Percentiles rank a stretch among this genome's conserved stretches.
These are phyloP conservation scores for Myotis findleyi DNA, from an alignment of 2,797 vertebrate species.

Conservation along the genomic window DNA sequence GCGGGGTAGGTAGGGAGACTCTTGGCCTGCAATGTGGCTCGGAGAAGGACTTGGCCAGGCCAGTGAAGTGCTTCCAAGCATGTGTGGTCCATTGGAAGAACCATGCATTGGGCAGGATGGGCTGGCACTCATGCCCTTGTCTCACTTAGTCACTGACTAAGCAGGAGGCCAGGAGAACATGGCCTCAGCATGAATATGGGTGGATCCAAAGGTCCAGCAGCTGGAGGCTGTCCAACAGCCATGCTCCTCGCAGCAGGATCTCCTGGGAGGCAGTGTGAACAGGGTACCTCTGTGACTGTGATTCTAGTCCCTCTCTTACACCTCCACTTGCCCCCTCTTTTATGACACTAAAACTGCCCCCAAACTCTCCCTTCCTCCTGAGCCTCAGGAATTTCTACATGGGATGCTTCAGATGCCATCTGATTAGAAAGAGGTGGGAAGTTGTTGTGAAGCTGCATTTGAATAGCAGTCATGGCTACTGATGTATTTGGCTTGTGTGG, in stretches of 20 bases:
- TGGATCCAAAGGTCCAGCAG: background rate
- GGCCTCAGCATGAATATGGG: background rate
- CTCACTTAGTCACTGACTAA: background rate
- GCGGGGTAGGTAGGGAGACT: background rate
- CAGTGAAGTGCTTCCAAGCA: background rate
- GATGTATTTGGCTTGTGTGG: background rate
- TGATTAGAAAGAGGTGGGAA: background rate
- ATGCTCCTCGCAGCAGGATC: background rate
- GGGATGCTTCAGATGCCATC: background rate
- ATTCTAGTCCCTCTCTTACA: too few species aligned
- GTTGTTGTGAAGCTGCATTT: background rate
- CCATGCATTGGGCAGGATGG: too few species aligned
- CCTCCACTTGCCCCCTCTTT: background rate
- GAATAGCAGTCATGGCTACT: too few species aligned
- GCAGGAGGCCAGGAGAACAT: background rate
- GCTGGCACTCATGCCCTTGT: too few species aligned
- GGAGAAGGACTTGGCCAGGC: background rate
- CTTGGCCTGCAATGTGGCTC: background rate
- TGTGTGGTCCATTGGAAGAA: background rate
- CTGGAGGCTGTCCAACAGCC: background rate
- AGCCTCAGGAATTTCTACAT: background rate
- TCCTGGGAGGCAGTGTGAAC: background rate
- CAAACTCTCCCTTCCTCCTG: background rate
- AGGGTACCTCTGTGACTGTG: fast-evolving
- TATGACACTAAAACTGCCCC: background rate